Evolutionary conservation across 2,797 vertebrate genomes (phyloP).

Genomic region (Vipera ursinii): DNA sequence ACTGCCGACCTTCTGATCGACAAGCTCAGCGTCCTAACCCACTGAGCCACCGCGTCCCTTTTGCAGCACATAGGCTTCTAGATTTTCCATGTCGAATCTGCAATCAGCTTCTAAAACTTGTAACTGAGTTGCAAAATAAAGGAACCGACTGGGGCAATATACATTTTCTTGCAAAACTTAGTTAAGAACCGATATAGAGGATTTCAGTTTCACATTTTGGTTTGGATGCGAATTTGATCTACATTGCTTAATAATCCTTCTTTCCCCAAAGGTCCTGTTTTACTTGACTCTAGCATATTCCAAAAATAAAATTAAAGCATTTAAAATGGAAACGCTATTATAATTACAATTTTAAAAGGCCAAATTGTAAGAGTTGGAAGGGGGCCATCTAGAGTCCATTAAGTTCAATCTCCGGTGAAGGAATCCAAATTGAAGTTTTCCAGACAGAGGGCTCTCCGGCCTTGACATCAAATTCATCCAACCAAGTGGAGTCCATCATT

Average conservation of each 20-base stretch:
- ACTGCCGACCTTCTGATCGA: no score
- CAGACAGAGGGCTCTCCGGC: neutral
- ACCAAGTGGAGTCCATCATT: neutral
- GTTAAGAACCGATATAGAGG: slow-evolving; percentile 46
- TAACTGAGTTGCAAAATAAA: slow-evolving; percentile 39
- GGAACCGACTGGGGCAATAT: slow-evolving; percentile 49
- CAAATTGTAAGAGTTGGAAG: neutral
- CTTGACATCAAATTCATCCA: neutral
- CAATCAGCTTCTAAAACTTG: slow-evolving; percentile 23
- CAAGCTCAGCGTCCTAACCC: no score
- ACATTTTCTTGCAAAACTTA: slow-evolving; percentile 50
- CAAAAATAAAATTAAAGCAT: slow-evolving; percentile 23
- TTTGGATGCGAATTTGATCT: slow-evolving; percentile 37
- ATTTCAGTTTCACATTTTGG: slow-evolving; percentile 46
- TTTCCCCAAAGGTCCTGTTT: neutral
- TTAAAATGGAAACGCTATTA: neutral
- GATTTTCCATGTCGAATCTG: slow-evolving; percentile 41
- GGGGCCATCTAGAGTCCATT: neutral
- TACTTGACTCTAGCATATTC: slow-evolving; percentile 5
- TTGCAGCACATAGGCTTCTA: slow-evolving; percentile 12
- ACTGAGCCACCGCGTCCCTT: no score
- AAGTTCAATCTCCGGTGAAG: neutral
- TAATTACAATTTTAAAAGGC: neutral
- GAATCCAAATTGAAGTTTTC: neutral
- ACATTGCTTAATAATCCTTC: slow-evolving; percentile 5